Conservation (phyloP, 2,888 invertebrate species). For the Chalcosyrphus nemorum region DNA sequence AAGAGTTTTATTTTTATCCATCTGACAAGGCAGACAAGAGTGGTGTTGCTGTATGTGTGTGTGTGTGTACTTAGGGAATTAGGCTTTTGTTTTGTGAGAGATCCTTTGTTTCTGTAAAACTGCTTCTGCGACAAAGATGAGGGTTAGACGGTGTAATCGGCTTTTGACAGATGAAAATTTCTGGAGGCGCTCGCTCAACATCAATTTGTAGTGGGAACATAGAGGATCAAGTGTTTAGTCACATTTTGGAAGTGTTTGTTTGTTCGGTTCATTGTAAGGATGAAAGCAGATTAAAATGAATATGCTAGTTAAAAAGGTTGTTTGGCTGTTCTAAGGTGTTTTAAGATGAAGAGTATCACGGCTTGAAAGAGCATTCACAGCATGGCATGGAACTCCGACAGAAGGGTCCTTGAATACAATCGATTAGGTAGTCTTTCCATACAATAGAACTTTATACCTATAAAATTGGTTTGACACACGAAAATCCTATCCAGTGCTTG, state of each 20-base stretch:
- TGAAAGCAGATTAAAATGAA: background rate
- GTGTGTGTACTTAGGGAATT: slow-evolving; percentile 40
- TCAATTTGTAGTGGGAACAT: slow-evolving; percentile 29
- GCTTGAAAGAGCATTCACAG: no score
- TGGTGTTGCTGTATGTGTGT: slow-evolving; percentile 5
- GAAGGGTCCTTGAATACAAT: background rate
- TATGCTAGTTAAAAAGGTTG: background rate
- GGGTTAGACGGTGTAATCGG: slow-evolving; percentile 61
- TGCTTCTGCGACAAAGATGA: background rate
- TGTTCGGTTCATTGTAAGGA: background rate
- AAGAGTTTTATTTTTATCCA: slow-evolving; percentile 54
- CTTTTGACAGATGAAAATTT: slow-evolving; percentile 51
- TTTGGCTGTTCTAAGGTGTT: background rate
- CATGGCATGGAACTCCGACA: no score
- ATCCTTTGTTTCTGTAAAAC: slow-evolving; percentile 24
- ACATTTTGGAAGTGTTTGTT: slow-evolving; percentile 27
- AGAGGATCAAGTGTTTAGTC: slow-evolving; percentile 16
- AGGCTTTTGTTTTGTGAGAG: slow-evolving; percentile 49
- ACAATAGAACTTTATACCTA: no score
- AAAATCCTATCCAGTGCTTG: background rate
- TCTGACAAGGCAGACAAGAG: slow-evolving; percentile 17
- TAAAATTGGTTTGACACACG: background rate
- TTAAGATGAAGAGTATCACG: background rate
- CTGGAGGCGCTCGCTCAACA: slow-evolving; percentile 26
- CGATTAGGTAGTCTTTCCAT: background rate